Evolutionary conservation across 2,888 invertebrate species (phyloP).

Genomic region (Ecdyonurus torrentis): DNA sequence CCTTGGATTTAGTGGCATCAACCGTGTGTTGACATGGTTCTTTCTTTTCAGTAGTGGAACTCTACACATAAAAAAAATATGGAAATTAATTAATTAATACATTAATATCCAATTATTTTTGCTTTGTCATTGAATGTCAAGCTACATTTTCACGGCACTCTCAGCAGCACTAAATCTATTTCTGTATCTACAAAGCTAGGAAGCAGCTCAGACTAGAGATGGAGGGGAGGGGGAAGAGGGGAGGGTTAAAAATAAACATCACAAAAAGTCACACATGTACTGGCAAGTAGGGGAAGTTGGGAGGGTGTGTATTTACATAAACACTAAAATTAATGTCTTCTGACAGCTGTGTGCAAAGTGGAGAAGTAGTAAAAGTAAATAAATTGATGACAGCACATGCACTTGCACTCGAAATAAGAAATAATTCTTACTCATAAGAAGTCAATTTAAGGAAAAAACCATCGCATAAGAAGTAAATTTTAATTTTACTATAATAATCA

Average conservation of each 20-base stretch:
- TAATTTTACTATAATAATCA: no score
- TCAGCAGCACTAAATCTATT: background rate
- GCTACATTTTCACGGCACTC: background rate
- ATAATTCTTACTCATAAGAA: no score
- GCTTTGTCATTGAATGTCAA: background rate
- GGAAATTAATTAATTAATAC: background rate
- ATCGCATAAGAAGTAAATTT: no score
- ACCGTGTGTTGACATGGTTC: background rate
- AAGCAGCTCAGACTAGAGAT: background rate
- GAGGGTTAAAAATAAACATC: background rate
- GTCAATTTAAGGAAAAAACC: no score
- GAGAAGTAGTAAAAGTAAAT: no score
- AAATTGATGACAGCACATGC: no score
- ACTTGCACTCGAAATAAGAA: no score
- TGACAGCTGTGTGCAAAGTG: no score
- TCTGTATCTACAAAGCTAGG: background rate
- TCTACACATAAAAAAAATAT: background rate
- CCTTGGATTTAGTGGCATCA: background rate
- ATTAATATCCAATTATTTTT: no score
- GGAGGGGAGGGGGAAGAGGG: background rate
- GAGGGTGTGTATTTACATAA: no score
- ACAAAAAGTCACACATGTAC: background rate
- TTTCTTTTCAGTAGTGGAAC: background rate
- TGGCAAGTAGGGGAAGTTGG: background rate
- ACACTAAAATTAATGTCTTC: no score